Evolutionary conservation across 2,797 vertebrate genomes (phyloP).

Genomic region (Dermochelys coriacea): DNA sequence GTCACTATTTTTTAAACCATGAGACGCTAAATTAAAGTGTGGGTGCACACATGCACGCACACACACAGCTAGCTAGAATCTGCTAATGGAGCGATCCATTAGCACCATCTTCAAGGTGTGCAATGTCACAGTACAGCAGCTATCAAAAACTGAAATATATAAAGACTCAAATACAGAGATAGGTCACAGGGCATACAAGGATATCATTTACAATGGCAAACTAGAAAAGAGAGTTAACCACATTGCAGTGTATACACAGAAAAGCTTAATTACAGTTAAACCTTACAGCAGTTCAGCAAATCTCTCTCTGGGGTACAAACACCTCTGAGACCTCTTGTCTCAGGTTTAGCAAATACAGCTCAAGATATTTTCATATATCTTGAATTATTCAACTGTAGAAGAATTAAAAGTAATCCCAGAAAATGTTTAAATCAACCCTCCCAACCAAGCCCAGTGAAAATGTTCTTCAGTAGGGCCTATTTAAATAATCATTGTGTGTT

Average conservation of each 20-base stretch:
- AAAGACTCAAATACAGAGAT: background rate
- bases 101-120: background rate
- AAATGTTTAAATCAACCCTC: background rate
- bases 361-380: background rate
- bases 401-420: background rate
- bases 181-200: background rate
- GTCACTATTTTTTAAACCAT: background rate
- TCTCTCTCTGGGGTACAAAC: background rate
- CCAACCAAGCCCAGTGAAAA: background rate
- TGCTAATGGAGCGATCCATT: background rate
- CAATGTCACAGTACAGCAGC: background rate
- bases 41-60: accelerated
- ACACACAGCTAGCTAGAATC: background rate
- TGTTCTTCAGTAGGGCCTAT: background rate
- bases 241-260: background rate
- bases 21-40: background rate
- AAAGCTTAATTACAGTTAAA: background rate
- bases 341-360: background rate
- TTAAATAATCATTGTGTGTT: background rate
- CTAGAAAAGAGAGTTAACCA: background rate
- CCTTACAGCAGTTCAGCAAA: background rate
- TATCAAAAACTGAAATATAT: background rate
- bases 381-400: accelerated
- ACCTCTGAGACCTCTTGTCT: background rate
- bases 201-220: background rate